Evolutionary conservation across 1,140 invertebrate genomes (phyloP).

Genomic region (Megathymus violae): DNA sequence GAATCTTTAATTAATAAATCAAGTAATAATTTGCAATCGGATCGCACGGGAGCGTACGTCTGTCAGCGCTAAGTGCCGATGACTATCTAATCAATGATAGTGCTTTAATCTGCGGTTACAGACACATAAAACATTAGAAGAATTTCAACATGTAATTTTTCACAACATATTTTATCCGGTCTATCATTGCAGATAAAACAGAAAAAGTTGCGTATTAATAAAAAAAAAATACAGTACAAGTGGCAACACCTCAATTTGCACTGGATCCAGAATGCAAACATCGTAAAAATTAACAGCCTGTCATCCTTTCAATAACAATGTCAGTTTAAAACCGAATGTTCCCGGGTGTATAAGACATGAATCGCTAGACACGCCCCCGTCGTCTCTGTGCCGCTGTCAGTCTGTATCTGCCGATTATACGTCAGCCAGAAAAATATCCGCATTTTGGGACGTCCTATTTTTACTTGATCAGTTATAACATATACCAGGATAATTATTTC

Average conservation of each 20-base stretch:
- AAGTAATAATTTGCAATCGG: constrained; percentile 1
- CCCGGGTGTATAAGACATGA: constrained; percentile 25
- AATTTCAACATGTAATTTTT: too few species aligned
- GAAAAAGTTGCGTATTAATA: not conserved
- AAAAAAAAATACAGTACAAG: constrained; percentile 2
- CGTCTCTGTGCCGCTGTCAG: constrained; percentile 43
- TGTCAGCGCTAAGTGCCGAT: constrained; percentile 31
- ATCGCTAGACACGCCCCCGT: constrained; percentile 43
- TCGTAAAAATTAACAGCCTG: constrained; percentile 31
- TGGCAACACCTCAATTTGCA: constrained; percentile 11
- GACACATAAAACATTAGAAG: not conserved
- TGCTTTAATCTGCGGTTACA: not conserved
- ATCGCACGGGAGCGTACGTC: not conserved
- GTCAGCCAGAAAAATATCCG: not conserved
- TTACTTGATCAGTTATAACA: too few species aligned
- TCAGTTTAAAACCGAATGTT: constrained; percentile 35
- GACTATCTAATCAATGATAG: constrained; percentile 32
- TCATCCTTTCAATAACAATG: constrained; percentile 40
- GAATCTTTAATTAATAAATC: not conserved
- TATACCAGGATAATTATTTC: too few species aligned
- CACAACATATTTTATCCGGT: not conserved
- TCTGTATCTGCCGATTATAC: constrained; percentile 41
- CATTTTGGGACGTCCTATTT: too few species aligned
- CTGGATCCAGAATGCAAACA: constrained; percentile 22
- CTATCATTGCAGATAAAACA: not conserved